These are phyloP conservation scores for Cettia cetti DNA, from an alignment of 2,113 vertebrate genomes.

Conservation along the genomic window DNA sequence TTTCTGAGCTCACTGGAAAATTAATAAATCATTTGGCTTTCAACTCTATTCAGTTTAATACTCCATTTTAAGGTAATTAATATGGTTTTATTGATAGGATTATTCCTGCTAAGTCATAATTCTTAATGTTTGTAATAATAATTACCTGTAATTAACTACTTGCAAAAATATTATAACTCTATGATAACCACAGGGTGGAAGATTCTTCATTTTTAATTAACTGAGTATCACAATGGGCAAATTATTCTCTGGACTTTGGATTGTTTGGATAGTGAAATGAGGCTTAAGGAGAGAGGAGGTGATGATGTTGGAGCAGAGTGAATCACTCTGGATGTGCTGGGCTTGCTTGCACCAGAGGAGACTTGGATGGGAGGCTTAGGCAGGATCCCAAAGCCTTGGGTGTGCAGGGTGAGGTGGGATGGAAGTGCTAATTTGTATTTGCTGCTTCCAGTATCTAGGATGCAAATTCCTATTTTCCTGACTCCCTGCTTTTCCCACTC, in stretches of 20 bases:
- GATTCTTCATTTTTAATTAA: background rate
- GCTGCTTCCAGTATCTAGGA: background rate
- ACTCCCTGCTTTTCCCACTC: background rate
- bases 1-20: conserved; percentile 9
- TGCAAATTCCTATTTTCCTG: background rate
- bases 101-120: background rate
- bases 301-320: background rate
- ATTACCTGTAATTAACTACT: background rate
- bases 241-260: background rate
- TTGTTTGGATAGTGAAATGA: background rate
- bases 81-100: background rate
- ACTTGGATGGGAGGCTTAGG: background rate
- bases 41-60: background rate
- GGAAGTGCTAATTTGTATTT: background rate
- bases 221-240: background rate
- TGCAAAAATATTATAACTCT: background rate
- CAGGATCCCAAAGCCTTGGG: background rate
- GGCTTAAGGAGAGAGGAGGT: background rate
- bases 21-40: background rate
- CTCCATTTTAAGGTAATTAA: background rate
- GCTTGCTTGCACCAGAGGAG: background rate
- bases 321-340: background rate
- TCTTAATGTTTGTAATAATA: background rate
- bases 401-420: background rate
- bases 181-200: background rate